Conservation (phyloP, 2,797 vertebrate genomes). For the Oreochromis mossambicus region DNA sequence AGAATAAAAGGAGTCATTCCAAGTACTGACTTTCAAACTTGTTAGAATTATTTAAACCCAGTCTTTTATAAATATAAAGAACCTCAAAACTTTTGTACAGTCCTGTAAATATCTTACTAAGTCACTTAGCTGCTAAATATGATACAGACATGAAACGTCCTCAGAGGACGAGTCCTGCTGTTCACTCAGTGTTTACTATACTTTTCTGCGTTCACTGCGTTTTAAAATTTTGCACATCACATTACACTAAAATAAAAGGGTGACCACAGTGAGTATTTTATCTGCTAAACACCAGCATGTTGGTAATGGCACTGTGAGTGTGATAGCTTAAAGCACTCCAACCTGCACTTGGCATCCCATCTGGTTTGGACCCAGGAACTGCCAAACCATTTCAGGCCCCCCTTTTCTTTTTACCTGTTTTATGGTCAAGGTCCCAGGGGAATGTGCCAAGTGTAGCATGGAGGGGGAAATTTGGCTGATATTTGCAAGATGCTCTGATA, state of each 20-base stretch:
- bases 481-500: not conserved
- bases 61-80: not conserved
- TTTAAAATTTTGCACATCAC: not conserved
- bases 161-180: not conserved
- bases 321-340: not conserved
- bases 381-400: not conserved
- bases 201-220: accelerated
- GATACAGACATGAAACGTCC: accelerated
- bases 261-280: not conserved
- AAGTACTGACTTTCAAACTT: not conserved
- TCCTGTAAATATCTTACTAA: not conserved
- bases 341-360: not conserved
- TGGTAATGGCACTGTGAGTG: not conserved
- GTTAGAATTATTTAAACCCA: not conserved
- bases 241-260: not conserved
- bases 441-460: not conserved
- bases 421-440: not conserved
- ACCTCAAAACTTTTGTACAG: not conserved
- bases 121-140: not conserved
- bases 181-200: accelerated
- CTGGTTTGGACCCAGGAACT: not conserved
- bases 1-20: not conserved
- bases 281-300: not conserved
- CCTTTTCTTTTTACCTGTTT: not conserved
- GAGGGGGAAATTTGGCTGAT: not conserved